Evolutionary conservation across 2,113 vertebrate genomes (phyloP).

Genomic region (Dascyllus trimaculatus): DNA sequence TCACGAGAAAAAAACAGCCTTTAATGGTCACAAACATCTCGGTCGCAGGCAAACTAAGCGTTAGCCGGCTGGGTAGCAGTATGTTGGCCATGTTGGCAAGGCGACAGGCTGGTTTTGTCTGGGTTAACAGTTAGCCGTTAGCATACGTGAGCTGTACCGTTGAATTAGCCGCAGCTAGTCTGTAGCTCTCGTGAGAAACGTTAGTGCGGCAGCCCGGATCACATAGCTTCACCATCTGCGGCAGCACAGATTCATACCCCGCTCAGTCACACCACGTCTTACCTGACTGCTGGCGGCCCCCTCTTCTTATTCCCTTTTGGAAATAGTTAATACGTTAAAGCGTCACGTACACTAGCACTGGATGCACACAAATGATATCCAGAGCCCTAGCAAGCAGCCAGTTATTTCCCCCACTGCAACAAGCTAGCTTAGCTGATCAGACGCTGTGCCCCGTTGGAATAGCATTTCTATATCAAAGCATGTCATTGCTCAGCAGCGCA

Average conservation of each 20-base stretch:
- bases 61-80: conserved; percentile 27
- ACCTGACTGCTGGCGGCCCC: conserved; percentile 65
- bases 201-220: conserved; percentile 34
- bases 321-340: conserved; percentile 9
- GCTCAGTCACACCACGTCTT: conserved; percentile 65
- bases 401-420: conserved; percentile 46
- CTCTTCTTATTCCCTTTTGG: conserved; percentile 45
- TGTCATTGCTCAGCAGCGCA: conserved; percentile 69
- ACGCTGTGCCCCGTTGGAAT: conserved; percentile 71
- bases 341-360: conserved; percentile 8
- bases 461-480: conserved; percentile 74
- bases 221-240: conserved; percentile 37
- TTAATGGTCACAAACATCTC: not conserved
- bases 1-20: not conserved
- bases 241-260: conserved; percentile 40
- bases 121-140: conserved; percentile 55
- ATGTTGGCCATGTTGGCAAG: conserved; percentile 59
- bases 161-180: conserved; percentile 41
- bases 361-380: conserved; percentile 11
- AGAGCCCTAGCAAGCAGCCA: conserved; percentile 24
- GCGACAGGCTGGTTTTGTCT: conserved; percentile 45
- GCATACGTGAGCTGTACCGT: conserved; percentile 48
- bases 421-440: conserved; percentile 67
- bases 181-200: conserved; percentile 41
- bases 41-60: not conserved